Conservation (phyloP, 2,888 invertebrate species). For the Alcis repandata region DNA sequence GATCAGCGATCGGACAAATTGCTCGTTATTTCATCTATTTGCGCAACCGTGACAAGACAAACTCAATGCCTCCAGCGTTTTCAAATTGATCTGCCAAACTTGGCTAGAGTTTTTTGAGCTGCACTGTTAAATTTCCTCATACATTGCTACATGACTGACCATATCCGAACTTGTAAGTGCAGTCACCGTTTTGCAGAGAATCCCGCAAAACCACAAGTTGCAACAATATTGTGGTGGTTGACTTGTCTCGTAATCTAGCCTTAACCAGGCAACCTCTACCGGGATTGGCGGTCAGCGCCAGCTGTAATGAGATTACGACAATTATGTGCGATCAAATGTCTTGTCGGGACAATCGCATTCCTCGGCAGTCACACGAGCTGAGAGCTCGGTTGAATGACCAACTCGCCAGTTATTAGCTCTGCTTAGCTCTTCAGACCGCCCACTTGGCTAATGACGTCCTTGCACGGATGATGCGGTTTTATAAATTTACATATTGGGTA, state of each 20-base stretch:
- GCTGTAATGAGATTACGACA: slow-evolving; percentile 50
- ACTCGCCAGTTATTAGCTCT: background rate
- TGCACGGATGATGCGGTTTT: slow-evolving; percentile 1
- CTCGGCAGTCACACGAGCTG: slow-evolving; percentile 36
- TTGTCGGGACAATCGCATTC: slow-evolving; percentile 42
- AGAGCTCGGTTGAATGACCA: slow-evolving; percentile 19
- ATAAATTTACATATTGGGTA: background rate
- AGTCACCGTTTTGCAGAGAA: background rate
- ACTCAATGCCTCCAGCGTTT: slow-evolving; percentile 2
- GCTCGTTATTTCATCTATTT: slow-evolving; percentile 27
- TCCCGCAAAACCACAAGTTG: slow-evolving; percentile 17
- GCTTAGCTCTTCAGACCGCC: slow-evolving; percentile 8
- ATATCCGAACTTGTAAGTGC: background rate
- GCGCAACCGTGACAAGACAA: slow-evolving; percentile 18
- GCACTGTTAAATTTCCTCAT: background rate
- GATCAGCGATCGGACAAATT: slow-evolving; percentile 19
- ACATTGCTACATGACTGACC: background rate
- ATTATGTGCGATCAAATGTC: slow-evolving; percentile 49
- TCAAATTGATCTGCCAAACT: slow-evolving; percentile 36
- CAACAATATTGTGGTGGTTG: slow-evolving; percentile 6
- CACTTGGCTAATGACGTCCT: slow-evolving; percentile 16
- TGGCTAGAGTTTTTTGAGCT: slow-evolving; percentile 7
- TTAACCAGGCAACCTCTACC: background rate
- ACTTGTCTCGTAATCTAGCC: slow-evolving; percentile 1
- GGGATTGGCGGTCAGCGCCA: slow-evolving; percentile 35